Base-by-base conservation (phyloP, 2,888 invertebrate species). In the Cataglyphis livida region DNA sequence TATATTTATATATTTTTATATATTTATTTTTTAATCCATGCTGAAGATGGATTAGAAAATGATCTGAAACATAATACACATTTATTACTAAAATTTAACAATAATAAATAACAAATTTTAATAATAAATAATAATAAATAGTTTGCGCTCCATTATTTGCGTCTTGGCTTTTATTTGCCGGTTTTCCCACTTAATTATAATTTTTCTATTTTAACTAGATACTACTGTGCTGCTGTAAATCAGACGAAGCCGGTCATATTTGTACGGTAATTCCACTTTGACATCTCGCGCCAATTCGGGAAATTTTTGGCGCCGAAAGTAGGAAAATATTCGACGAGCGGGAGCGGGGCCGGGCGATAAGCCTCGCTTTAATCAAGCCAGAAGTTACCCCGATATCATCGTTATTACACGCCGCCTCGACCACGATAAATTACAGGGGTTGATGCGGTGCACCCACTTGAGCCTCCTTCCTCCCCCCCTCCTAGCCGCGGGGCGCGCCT, bases 381-480 rank as follows among this genome's bases (percentile, higher is more conserved):
- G 62, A 82, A 82, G 82, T 84, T 84, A 68, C 61, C 74, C 68
- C 44, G 71, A 74, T 85, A 78, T 82, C 68, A 85, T 85, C 78
- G 78, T 85, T 85, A 85, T 85, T 82, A 84, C 66, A 64, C 61
- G n/a, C 57, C 66, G 32, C 15, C 51, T 74, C 51, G 59, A 21
- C 78, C 83, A 68, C 81, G 68, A 86, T 86, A 85, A 86, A 86
- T 86, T 85, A 84, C 64, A 81, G 81, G 76, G 81, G 71, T 41
- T 66, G 51, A 18, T 48, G 76, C 38, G 76, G 38, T 65, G 71
- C 66, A 62, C 78, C 78, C 73, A 25, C 76, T 84, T 65, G 71
- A 54, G 68, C 21, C 41, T 59, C 28, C 73, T 28, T 21, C 18
- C 28, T 6, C 18, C 15, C 62, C n/a, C 38, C 21, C 10, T 10